Evolutionary conservation across 2,113 vertebrate species (phyloP).

Genomic region (Heterochromis multidens): DNA sequence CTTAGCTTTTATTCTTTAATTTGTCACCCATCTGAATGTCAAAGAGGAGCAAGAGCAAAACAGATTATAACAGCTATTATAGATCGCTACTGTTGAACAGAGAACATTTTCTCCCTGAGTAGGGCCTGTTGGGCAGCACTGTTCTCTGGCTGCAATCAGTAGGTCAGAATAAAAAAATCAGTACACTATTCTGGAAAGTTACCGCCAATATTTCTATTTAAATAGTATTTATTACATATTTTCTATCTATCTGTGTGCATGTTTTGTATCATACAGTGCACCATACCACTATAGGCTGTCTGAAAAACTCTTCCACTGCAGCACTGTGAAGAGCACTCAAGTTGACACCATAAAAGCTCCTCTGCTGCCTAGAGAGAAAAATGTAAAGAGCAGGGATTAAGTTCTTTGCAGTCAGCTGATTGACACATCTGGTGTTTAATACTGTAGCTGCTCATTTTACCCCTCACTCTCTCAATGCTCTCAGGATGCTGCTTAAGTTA

Average conservation of each 20-base stretch:
- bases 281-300: slow-evolving; percentile 78
- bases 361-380: slow-evolving; percentile 73
- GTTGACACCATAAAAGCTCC: slow-evolving; percentile 77
- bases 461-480: background rate
- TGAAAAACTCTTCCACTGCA: slow-evolving; percentile 77
- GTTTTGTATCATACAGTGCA: background rate
- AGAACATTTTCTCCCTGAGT: too few species aligned
- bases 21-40: too few species aligned
- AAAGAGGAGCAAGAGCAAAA: too few species aligned
- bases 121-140: too few species aligned
- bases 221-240: background rate
- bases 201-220: too few species aligned
- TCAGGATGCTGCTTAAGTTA: background rate
- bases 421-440: background rate
- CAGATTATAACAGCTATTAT: too few species aligned
- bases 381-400: rapidly evolving
- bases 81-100: too few species aligned
- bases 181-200: too few species aligned
- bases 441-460: background rate
- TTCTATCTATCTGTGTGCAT: background rate
- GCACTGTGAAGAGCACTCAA: slow-evolving; percentile 71
- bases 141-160: too few species aligned
- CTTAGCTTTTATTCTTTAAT: too few species aligned
- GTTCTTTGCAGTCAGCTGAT: background rate
- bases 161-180: too few species aligned